Evolutionary conservation across 2,113 vertebrate species (phyloP).

Genomic region (Zosterops japonicus): DNA sequence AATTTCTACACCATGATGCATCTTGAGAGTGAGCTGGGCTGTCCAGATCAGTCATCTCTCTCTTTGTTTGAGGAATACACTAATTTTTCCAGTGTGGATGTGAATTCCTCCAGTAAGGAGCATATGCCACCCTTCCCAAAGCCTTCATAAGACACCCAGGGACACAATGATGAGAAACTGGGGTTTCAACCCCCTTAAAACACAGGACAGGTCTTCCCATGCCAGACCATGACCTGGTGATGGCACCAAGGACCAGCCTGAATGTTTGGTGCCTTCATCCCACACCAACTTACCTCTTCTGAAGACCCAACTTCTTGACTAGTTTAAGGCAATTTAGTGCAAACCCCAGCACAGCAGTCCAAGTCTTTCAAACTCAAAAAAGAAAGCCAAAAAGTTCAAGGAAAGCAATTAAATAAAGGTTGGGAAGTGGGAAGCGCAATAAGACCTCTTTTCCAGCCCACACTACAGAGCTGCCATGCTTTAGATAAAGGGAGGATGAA

Average conservation of each 20-base stretch:
- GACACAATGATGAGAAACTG: neutral
- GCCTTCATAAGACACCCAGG: neutral
- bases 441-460: neutral
- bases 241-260: neutral
- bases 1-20: neutral
- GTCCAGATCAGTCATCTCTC: neutral
- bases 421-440: neutral
- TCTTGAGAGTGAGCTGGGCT: neutral
- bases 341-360: neutral
- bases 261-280: neutral
- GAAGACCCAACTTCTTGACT: neutral
- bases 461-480: neutral
- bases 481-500: neutral
- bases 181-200: neutral
- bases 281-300: neutral
- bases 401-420: neutral
- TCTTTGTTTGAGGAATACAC: accelerated
- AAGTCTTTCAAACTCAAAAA: neutral
- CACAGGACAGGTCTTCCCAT: neutral
- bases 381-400: neutral
- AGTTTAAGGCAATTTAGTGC: neutral
- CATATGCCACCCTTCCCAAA: neutral
- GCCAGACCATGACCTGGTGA: neutral
- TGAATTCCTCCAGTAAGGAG: neutral
- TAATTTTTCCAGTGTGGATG: neutral